phyloP scores from a whole-genome alignment of 2,797 vertebrate genomes.

The Philypnodon macrostomus region DNA sequence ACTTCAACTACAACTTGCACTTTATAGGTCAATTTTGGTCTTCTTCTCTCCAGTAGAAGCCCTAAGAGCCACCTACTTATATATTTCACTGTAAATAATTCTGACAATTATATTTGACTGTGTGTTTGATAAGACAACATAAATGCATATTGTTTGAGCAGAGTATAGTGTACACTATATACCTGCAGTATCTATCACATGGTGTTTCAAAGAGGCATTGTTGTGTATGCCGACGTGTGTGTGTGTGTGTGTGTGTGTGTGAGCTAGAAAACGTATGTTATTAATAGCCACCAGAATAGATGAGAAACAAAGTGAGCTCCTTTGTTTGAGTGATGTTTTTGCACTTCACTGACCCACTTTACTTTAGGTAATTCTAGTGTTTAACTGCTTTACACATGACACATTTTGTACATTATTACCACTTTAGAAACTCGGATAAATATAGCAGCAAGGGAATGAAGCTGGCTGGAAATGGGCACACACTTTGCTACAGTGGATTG shows the following conservation, averaged over 20 bases:
- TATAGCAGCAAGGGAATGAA: slow-evolving; percentile 24
- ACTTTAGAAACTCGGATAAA: slow-evolving; percentile 29
- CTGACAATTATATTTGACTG: no score
- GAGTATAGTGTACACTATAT: no score
- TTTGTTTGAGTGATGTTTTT: slow-evolving; percentile 51
- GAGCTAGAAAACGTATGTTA: slow-evolving; percentile 51
- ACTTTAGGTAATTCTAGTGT: slow-evolving; percentile 34
- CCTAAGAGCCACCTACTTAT: no score
- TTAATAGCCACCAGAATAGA: slow-evolving; percentile 65
- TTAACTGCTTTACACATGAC: slow-evolving; percentile 32
- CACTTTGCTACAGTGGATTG: slow-evolving; percentile 9
- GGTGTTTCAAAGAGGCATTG: slow-evolving; percentile 34
- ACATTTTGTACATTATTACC: slow-evolving; percentile 40
- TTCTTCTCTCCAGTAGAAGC: no score
- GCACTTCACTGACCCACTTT: slow-evolving; percentile 36
- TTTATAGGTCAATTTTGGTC: no score
- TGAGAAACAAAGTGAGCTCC: slow-evolving; percentile 55
- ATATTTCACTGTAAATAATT: no score
- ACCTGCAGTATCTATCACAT: slow-evolving; percentile 46
- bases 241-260: slow-evolving; percentile 33
- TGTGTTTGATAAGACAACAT: no score
- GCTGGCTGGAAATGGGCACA: not conserved
- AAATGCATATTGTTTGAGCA: no score
- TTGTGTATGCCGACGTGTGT: no score
- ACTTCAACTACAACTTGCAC: no score